phyloP scores from a whole-genome alignment of 1,140 invertebrate genomes.

The Ostrea denselamellosa region DNA sequence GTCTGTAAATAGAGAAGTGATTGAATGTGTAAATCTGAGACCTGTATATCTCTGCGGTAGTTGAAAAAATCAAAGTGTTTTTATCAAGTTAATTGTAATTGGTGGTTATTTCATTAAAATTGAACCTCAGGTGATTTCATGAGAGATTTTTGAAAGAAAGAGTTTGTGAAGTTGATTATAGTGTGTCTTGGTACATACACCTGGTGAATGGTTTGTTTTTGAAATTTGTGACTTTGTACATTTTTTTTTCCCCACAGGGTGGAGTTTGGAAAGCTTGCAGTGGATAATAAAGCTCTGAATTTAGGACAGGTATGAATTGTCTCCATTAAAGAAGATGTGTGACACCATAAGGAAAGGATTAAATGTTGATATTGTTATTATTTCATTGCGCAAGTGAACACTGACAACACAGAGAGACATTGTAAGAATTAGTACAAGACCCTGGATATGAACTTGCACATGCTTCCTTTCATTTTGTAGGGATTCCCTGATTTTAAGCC shows the following conservation, averaged over 20 bases:
- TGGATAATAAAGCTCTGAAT: constrained; percentile 94
- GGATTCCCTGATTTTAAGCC: constrained; percentile 97
- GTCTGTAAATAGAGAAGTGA: too few species aligned
- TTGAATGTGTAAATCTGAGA: too few species aligned
- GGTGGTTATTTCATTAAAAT: too few species aligned
- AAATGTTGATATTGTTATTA: too few species aligned
- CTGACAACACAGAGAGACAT: too few species aligned
- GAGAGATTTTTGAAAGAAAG: background rate
- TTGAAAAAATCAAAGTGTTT: too few species aligned
- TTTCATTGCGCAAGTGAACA: too few species aligned
- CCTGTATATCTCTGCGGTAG: too few species aligned
- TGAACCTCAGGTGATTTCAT: background rate
- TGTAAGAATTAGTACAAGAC: too few species aligned
- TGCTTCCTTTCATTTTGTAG: constrained; percentile 66
- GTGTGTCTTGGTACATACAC: background rate
- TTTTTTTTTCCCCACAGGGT: constrained; percentile 88
- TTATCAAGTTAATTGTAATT: too few species aligned
- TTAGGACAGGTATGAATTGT: constrained; percentile 87
- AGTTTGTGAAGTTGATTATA: background rate
- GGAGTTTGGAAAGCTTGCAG: constrained; percentile 93
- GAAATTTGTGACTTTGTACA: constrained; percentile 5
- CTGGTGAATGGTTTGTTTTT: background rate
- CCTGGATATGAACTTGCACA: background rate
- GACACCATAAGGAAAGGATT: background rate
- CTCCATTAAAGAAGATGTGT: background rate